phyloP scores from a whole-genome alignment of 2,113 vertebrate genomes.

The Pteronura brasiliensis region DNA sequence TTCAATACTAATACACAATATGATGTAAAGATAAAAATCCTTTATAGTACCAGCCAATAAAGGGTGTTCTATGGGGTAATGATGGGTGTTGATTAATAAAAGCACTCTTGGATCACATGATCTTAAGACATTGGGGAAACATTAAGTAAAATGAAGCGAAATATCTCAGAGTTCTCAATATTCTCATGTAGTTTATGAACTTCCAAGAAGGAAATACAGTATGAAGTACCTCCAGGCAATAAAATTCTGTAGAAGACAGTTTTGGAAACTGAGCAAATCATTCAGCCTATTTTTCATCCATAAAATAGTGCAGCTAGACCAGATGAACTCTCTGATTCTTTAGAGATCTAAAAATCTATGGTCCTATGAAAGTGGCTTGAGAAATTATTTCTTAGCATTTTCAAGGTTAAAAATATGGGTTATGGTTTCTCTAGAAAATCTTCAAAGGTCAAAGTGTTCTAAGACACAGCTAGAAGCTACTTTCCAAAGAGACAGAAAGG shows the following conservation, averaged over 20 bases:
- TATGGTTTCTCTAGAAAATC: not conserved
- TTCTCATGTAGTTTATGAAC: not conserved
- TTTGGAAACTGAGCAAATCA: not conserved
- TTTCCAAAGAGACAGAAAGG: not conserved
- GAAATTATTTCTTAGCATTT: conserved; percentile 7
- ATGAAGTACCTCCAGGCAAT: not conserved
- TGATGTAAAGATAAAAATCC: not conserved
- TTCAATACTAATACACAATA: not conserved
- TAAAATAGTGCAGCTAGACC: not conserved
- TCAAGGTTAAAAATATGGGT: not conserved
- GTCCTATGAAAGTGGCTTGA: not conserved
- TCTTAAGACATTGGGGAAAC: not conserved
- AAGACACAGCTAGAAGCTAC: not conserved
- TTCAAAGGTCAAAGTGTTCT: not conserved
- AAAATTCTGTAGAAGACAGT: not conserved
- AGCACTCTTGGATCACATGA: not conserved
- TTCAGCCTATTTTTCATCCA: not conserved
- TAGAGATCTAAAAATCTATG: not conserved
- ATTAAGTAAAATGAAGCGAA: not conserved
- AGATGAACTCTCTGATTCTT: not conserved
- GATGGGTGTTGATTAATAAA: not conserved
- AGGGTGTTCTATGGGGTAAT: not conserved
- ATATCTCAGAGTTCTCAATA: not conserved
- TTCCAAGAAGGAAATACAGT: not conserved
- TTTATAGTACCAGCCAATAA: not conserved